Conservation (phyloP, 1,140 invertebrate genomes). For the Platorchestia sp. region DNA sequence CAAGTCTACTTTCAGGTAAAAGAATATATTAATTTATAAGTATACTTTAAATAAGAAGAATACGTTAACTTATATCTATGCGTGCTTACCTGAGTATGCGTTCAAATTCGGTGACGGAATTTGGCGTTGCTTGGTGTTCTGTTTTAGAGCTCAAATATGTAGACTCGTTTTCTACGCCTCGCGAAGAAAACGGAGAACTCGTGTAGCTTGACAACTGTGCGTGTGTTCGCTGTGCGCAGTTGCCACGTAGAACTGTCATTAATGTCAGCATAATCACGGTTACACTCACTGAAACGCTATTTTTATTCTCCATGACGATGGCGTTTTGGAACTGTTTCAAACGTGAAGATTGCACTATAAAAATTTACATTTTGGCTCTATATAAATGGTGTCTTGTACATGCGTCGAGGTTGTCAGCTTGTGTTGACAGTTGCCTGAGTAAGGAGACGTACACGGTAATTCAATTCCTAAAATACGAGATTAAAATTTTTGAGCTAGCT, state of each 20-base stretch:
- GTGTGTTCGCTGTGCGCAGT: not conserved
- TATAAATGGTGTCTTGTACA: not conserved
- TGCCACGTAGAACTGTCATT: not conserved
- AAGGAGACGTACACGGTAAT: not conserved
- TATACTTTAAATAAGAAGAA: too few species aligned
- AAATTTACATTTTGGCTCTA: not conserved
- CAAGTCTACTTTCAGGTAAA: too few species aligned
- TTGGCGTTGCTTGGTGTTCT: not conserved
- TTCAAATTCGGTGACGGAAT: not conserved
- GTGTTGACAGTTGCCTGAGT: not conserved
- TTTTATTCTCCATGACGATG: not conserved
- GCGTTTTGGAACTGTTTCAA: not conserved
- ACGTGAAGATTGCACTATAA: not conserved
- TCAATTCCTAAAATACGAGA: not conserved
- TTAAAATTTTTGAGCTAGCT: not conserved
- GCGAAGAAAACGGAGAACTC: not conserved
- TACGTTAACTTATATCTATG: too few species aligned
- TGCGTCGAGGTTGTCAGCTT: not conserved
- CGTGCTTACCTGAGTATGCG: not conserved
- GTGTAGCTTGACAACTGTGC: not conserved
- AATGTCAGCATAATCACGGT: not conserved
- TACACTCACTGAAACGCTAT: not conserved
- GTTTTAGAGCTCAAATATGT: not conserved
- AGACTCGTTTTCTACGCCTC: not conserved
- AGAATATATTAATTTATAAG: too few species aligned